phyloP scores from a whole-genome alignment of 2,888 invertebrate genomes.

The Nemotelus pantherinus region DNA sequence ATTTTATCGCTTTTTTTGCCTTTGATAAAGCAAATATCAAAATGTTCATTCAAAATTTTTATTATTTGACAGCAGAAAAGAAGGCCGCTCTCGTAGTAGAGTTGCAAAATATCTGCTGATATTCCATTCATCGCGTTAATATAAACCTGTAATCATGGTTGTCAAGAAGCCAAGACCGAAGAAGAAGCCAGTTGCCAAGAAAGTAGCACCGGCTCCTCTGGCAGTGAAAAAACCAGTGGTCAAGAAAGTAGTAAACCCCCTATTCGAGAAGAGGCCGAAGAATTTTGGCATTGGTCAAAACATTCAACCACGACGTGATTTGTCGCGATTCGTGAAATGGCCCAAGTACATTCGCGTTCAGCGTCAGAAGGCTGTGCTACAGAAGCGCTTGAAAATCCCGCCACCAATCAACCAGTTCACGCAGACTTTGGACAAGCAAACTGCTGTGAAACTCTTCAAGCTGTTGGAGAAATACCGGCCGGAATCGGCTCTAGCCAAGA shows the following conservation, averaged over 20 bases:
- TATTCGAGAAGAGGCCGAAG: constrained; percentile 96
- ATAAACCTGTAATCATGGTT: constrained; percentile 62
- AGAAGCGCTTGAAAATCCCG: constrained; percentile 96
- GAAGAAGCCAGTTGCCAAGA: constrained; percentile 94
- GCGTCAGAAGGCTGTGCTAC: constrained; percentile 93
- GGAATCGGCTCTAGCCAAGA: constrained; percentile 91
- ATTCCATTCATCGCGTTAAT: constrained; percentile 59
- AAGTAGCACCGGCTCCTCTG: constrained; percentile 94
- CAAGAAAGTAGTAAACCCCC: constrained; percentile 93
- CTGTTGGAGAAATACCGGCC: constrained; percentile 97
- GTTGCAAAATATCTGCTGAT: constrained; percentile 61
- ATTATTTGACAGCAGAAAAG: constrained; percentile 63
- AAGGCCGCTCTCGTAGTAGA: constrained; percentile 60
- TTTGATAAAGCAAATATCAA: too few relatives aligned
- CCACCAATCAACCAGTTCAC: constrained; percentile 99
- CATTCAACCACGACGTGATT: constrained; percentile 96
- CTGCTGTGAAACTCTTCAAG: constrained; percentile 95
- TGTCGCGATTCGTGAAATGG: constrained; percentile 98
- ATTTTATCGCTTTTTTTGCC: too few relatives aligned
- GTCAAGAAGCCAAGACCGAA: constrained; percentile 77
- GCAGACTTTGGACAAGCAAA: constrained; percentile 95
- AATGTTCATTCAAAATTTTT: constrained; percentile 52
- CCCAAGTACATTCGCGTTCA: constrained; percentile 99
- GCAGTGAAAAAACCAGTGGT: constrained; percentile 91
- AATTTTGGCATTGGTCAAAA: constrained; percentile 99